Conservation (phyloP, 2,797 vertebrate species). For the Gallinago nigripennis region DNA sequence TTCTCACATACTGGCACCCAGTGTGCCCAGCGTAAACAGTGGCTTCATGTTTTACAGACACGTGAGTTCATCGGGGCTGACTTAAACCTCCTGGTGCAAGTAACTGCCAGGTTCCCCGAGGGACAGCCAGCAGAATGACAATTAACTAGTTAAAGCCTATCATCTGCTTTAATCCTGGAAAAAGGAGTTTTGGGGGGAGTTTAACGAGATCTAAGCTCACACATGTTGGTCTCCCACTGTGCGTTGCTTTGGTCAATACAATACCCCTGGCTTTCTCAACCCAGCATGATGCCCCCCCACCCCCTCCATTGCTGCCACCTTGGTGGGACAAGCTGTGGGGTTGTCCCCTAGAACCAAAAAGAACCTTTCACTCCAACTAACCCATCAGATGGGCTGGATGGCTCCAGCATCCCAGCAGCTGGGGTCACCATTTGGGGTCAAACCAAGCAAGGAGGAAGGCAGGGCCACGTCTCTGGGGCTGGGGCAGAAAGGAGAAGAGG, state of each 20-base stretch:
- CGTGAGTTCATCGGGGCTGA: not conserved
- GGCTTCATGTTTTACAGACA: not conserved
- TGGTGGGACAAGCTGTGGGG: not conserved
- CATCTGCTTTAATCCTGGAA: not conserved
- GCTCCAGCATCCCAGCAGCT: not conserved
- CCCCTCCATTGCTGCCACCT: not conserved
- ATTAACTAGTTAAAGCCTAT: not conserved
- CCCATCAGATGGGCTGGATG: not conserved
- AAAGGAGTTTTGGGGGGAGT: not conserved
- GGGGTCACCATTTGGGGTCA: not conserved
- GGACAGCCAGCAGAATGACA: not conserved
- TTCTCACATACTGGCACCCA: not conserved
- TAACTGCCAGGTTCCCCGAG: not conserved
- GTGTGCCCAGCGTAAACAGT: not conserved
- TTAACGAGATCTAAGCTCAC: not conserved
- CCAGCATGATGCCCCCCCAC: too few species aligned
- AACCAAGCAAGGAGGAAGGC: not conserved
- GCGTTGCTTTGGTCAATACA: not conserved
- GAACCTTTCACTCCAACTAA: not conserved
- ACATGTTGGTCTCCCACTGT: accelerated
- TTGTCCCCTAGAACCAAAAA: not conserved
- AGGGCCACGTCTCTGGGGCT: not conserved
- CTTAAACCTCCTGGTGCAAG: not conserved
- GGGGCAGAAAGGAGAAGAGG: not conserved
- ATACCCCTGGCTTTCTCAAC: not conserved